Evolutionary conservation across 2,888 invertebrate species (phyloP).

Genomic region (Smittia sp.): DNA sequence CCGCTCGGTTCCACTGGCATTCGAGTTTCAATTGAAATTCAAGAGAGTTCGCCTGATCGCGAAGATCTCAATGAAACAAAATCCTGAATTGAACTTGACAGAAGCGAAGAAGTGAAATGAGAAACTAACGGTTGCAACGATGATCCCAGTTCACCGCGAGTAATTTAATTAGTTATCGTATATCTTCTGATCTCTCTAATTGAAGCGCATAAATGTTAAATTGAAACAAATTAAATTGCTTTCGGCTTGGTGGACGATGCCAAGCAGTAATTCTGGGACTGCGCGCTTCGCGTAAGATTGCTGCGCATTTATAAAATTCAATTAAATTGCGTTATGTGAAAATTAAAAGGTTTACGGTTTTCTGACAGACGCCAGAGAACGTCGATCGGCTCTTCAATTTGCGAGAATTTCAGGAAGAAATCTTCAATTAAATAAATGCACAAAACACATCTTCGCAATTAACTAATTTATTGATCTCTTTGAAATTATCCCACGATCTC

Average conservation of each 20-base stretch:
- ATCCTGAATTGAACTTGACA: not conserved
- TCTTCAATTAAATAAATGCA: constrained; percentile 11
- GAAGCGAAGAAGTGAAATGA: not conserved
- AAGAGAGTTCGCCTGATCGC: not conserved
- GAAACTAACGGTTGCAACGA: not conserved
- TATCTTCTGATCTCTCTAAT: constrained; percentile 31
- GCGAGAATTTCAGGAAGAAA: not conserved
- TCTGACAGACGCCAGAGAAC: not conserved
- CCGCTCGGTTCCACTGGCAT: not conserved
- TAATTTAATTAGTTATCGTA: constrained; percentile 33
- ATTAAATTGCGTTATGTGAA: constrained; percentile 25
- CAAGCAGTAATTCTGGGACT: too few species aligned
- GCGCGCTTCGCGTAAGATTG: too few species aligned
- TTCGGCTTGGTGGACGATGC: not conserved
- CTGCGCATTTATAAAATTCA: constrained; percentile 22
- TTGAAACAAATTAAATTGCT: constrained; percentile 27
- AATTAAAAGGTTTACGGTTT: constrained; percentile 20
- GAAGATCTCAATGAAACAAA: not conserved
- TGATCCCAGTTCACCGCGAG: constrained; percentile 17
- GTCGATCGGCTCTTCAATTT: not conserved
- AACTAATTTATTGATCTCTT: constrained; percentile 35
- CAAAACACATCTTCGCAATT: not conserved
- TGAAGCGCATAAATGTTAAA: constrained; percentile 27
- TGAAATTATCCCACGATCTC: constrained; percentile 43
- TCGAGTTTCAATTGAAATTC: not conserved